Percentiles rank a stretch among this genome's conserved stretches.
phyloP scores from a whole-genome alignment of 2,113 vertebrate species.

The Forbesichthys agassizii region DNA sequence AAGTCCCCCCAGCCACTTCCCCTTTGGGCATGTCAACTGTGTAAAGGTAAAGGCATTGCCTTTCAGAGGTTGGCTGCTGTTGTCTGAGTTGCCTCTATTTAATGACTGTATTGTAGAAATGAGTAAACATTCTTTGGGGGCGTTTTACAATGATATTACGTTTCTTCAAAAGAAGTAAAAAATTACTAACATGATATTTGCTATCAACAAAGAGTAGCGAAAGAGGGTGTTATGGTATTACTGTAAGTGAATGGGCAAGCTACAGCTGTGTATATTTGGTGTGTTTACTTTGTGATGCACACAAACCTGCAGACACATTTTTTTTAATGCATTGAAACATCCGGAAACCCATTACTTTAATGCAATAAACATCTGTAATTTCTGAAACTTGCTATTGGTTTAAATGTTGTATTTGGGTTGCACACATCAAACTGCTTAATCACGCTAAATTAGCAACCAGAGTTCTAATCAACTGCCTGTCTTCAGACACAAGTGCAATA shows the following conservation, averaged over 20 bases:
- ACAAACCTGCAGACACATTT: no score
- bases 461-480: constrained; percentile 45
- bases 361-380: constrained; percentile 30
- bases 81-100: background rate
- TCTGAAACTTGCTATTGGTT: constrained; percentile 29
- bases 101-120: background rate
- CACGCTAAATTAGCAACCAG: constrained; percentile 42
- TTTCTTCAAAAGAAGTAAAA: no score
- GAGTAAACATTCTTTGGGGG: no score
- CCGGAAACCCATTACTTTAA: no score
- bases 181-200: no score
- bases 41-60: background rate
- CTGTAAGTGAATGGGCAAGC: no score
- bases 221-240: no score
- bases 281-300: no score
- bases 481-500: constrained; percentile 8
- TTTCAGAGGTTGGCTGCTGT: constrained; percentile 6
- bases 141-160: no score
- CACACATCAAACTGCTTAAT: constrained; percentile 44
- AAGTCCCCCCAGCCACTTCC: constrained; percentile 18
- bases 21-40: background rate
- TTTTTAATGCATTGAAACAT: no score
- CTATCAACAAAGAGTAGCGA: no score
- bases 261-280: no score
- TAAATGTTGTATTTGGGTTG: constrained; percentile 45